These are phyloP conservation scores for Macrostomum cliftonense DNA, from an alignment of 2,888 invertebrate genomes.

Conservation along the genomic window DNA sequence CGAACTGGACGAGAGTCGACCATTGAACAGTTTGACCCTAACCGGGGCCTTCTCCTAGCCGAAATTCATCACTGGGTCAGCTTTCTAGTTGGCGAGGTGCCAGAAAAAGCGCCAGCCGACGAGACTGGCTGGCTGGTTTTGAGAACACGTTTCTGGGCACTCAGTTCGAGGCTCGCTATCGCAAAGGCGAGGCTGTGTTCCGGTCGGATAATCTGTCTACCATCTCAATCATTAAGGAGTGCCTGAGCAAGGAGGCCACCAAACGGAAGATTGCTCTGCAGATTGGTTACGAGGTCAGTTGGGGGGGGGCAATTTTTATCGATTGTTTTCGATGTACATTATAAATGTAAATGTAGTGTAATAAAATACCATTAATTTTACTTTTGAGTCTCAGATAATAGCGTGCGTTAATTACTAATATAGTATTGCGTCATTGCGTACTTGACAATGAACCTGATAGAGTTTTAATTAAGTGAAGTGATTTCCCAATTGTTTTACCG, in stretches of 20 bases:
- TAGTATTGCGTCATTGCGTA: too few species aligned
- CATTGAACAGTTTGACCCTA: slow-evolving; percentile 47
- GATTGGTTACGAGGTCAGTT: slow-evolving; percentile 44
- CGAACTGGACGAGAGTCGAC: slow-evolving; percentile 47
- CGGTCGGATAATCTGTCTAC: slow-evolving; percentile 75
- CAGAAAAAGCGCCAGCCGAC: slow-evolving; percentile 51
- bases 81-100: slow-evolving; percentile 66
- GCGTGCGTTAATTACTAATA: too few species aligned
- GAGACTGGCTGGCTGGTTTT: slow-evolving; percentile 49
- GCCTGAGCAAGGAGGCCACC: slow-evolving; percentile 51
- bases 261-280: slow-evolving; percentile 50
- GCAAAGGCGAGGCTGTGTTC: slow-evolving; percentile 63
- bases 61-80: slow-evolving; percentile 79
- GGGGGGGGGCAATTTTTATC: too few species aligned
- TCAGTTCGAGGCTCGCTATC: slow-evolving; percentile 59
- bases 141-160: slow-evolving; percentile 58
- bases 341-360: too few species aligned
- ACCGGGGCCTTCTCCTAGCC: slow-evolving; percentile 61
- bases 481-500: too few species aligned
- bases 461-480: too few species aligned
- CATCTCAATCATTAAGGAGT: slow-evolving; percentile 66
- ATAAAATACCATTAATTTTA: too few species aligned
- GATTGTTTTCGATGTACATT: too few species aligned
- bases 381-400: too few species aligned
- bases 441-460: too few species aligned